These are phyloP conservation scores for Caenorhabditis japonica DNA, from an alignment of 2,888 invertebrate genomes.

Conservation along the genomic window DNA sequence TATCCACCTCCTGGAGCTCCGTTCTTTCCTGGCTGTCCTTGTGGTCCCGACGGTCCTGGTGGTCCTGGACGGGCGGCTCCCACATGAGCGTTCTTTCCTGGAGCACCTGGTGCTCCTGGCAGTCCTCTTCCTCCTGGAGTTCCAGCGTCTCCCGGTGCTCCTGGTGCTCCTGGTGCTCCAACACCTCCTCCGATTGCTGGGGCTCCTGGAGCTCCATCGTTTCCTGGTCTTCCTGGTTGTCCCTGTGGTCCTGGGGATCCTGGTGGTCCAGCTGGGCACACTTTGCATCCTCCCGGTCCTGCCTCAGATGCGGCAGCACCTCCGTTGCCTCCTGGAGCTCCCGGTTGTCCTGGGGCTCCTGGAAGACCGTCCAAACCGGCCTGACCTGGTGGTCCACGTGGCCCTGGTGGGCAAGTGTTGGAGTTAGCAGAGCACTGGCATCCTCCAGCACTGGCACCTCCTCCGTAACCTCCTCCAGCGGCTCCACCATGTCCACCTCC, in stretches of 20 bases:
- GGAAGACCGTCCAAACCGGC: constrained; percentile 42
- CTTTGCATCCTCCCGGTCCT: constrained; percentile 41
- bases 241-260: constrained; percentile 54
- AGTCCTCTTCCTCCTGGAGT: constrained; percentile 51
- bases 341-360: constrained; percentile 53
- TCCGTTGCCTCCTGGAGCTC: constrained; percentile 39
- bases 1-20: constrained; percentile 56
- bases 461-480: constrained; percentile 17
- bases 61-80: constrained; percentile 50
- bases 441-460: constrained; percentile 29
- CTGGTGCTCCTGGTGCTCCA: constrained; percentile 52
- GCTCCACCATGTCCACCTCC: constrained; percentile 20
- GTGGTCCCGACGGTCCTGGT: constrained; percentile 56
- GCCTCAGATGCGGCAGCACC: constrained; percentile 19
- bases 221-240: constrained; percentile 52
- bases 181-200: constrained; percentile 39
- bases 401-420: constrained; percentile 56
- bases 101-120: constrained; percentile 46
- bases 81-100: constrained; percentile 48
- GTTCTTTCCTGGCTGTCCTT: constrained; percentile 50
- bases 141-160: constrained; percentile 51
- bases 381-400: constrained; percentile 55
- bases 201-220: constrained; percentile 55
- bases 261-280: constrained; percentile 55
- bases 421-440: constrained; percentile 42